Evolutionary conservation across 2,113 vertebrate genomes (phyloP).

Genomic region (Eulemur macaco): DNA sequence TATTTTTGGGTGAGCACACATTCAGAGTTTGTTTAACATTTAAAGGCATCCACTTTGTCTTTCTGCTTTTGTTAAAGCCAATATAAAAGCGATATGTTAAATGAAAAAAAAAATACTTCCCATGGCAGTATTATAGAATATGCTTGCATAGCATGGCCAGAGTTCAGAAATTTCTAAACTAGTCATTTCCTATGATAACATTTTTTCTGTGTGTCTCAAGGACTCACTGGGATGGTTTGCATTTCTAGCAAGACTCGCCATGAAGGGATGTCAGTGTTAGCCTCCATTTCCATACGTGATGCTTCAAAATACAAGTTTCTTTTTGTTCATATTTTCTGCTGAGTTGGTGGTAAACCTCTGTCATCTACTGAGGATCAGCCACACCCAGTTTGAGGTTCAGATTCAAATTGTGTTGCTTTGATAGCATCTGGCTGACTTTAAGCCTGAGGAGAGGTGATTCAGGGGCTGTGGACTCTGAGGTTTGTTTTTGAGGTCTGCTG

Average conservation of each 20-base stretch:
- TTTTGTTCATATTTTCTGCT: background rate
- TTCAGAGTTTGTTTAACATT: constrained; percentile 28
- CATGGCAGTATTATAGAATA: background rate
- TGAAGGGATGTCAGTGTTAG: background rate
- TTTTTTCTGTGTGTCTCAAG: background rate
- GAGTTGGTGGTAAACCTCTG: background rate
- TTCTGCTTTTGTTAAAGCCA: constrained; percentile 58
- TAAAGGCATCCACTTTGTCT: constrained; percentile 15
- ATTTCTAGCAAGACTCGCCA: background rate
- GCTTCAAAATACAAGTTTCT: background rate
- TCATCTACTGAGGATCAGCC: background rate
- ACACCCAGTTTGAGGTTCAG: background rate
- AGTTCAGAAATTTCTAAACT: constrained; percentile 5
- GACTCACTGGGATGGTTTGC: background rate
- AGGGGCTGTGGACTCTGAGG: background rate
- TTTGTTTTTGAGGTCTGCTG: background rate
- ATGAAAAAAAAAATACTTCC: background rate
- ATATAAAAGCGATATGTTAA: background rate
- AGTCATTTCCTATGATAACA: background rate
- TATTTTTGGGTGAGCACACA: background rate
- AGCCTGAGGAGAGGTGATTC: background rate
- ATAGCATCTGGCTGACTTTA: background rate
- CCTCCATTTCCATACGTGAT: background rate
- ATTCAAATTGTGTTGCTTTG: background rate
- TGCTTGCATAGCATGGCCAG: background rate